Conservation (phyloP, 2,888 invertebrate species). For the Drosophila austrosaltans region DNA sequence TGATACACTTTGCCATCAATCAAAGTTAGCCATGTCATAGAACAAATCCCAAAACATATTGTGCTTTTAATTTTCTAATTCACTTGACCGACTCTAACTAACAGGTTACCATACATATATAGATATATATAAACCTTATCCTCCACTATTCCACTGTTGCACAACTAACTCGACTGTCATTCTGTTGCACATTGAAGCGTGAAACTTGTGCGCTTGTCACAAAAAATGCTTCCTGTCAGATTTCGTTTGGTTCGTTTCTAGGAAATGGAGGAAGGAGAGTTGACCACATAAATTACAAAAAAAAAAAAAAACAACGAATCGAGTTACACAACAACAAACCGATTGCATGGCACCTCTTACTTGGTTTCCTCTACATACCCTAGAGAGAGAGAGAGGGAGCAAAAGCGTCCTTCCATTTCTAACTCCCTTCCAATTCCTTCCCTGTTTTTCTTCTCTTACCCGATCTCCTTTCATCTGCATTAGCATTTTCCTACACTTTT, state of each 20-base stretch:
- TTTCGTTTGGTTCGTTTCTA: constrained; percentile 58
- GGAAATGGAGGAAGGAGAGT: constrained; percentile 29
- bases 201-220: constrained; percentile 82
- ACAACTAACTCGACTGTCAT: constrained; percentile 37
- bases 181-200: constrained; percentile 77
- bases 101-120: constrained; percentile 49
- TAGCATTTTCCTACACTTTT: constrained; percentile 35
- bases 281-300: constrained; percentile 62
- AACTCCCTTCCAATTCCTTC: neutral
- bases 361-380: constrained; percentile 1
- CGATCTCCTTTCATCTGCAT: constrained; percentile 17
- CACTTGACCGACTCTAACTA: constrained; percentile 21
- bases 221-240: constrained; percentile 81
- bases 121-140: neutral
- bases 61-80: constrained; percentile 53
- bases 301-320: constrained; percentile 56
- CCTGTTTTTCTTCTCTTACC: neutral
- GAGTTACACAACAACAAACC: constrained; percentile 52
- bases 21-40: neutral
- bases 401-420: neutral
- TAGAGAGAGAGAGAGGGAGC: neutral
- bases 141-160: neutral
- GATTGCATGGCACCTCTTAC: constrained; percentile 41
- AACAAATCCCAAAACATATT: constrained; percentile 56
- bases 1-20: neutral